Evolutionary conservation across 2,113 vertebrate genomes (phyloP).

Genomic region (Serilophus lunatus): DNA sequence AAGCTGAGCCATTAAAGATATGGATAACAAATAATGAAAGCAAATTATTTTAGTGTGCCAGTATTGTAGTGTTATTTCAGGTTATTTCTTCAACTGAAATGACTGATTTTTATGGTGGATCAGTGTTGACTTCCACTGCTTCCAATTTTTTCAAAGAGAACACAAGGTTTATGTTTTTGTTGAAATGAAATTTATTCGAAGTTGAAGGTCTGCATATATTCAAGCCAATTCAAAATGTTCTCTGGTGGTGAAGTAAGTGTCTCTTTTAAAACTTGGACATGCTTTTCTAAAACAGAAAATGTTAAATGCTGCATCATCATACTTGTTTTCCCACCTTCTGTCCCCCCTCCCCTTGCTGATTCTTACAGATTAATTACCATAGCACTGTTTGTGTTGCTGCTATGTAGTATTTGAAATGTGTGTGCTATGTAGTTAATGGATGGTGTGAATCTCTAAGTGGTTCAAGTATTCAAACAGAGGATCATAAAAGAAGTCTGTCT

Average conservation of each 20-base stretch:
- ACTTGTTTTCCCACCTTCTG: neutral
- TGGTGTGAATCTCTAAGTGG: neutral
- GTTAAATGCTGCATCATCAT: neutral
- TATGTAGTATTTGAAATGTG: neutral
- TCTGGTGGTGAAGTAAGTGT: neutral
- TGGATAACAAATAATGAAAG: neutral
- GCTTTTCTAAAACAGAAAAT: neutral
- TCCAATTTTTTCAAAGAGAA: neutral
- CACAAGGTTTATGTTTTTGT: neutral
- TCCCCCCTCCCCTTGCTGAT: neutral
- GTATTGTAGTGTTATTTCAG: neutral
- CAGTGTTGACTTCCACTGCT: neutral
- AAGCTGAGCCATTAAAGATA: neutral
- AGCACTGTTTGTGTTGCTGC: neutral
- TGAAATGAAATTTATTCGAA: neutral
- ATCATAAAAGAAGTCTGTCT: neutral
- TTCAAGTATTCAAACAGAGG: neutral
- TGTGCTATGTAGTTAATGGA: rapidly evolving
- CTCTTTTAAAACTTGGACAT: neutral
- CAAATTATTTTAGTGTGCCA: neutral
- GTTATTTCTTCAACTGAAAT: neutral
- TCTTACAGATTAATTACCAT: neutral
- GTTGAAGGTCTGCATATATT: neutral
- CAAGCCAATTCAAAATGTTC: neutral
- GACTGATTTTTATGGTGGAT: neutral